These are phyloP conservation scores for Cephalopterus ornatus DNA, from an alignment of 2,113 vertebrate species.

Conservation along the genomic window DNA sequence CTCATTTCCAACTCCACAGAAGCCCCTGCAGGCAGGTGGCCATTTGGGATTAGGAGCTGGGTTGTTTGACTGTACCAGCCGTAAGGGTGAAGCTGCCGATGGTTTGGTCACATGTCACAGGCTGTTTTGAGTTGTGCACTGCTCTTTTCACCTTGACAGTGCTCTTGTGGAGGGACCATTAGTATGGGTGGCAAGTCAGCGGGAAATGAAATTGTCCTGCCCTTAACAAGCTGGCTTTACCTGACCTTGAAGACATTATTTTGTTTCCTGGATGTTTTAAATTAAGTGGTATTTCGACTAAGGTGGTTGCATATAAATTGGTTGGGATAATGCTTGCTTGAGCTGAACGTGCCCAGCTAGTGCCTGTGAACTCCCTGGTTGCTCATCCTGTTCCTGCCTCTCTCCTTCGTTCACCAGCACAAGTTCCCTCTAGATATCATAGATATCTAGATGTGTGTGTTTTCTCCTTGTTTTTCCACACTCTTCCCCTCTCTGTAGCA, in stretches of 20 bases:
- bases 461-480: not conserved
- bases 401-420: not conserved
- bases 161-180: not conserved
- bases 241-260: slow-evolving; percentile 31
- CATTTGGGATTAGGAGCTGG: not conserved
- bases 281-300: not conserved
- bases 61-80: not conserved
- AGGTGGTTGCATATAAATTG: not conserved
- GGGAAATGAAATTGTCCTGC: not conserved
- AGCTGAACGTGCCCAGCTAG: not conserved
- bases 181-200: slow-evolving; percentile 29
- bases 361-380: not conserved
- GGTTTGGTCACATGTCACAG: not conserved
- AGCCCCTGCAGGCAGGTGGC: not conserved
- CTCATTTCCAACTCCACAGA: not conserved
- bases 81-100: not conserved
- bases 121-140: not conserved
- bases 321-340: not conserved
- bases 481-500: not conserved
- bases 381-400: not conserved
- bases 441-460: not conserved
- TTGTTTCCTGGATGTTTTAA: slow-evolving; percentile 37
- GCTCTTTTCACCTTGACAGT: slow-evolving; percentile 25
- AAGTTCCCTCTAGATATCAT: not conserved
- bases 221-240: slow-evolving; percentile 24